Evolutionary conservation across 2,113 vertebrate species (phyloP).

Genomic region (Trematomus loennbergii): DNA sequence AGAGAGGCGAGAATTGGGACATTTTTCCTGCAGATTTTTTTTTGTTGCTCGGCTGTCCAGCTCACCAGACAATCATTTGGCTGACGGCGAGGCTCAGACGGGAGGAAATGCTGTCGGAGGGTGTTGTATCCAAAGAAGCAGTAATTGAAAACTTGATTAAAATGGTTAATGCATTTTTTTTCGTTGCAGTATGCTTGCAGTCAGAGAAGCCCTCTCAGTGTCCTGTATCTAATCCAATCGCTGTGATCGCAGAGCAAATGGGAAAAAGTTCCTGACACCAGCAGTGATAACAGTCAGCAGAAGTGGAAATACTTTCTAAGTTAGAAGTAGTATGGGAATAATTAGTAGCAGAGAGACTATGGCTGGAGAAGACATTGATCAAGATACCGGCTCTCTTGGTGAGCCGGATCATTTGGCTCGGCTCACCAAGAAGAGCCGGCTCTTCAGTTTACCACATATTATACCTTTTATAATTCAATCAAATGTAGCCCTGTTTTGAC

Average conservation of each 20-base stretch:
- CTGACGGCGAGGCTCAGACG: conserved; percentile 31
- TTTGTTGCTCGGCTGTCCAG: conserved; percentile 39
- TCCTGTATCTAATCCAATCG: conserved; percentile 24
- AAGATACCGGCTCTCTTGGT: too few relatives aligned
- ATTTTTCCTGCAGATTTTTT: conserved; percentile 61
- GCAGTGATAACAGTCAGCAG: not conserved
- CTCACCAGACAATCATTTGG: conserved; percentile 52
- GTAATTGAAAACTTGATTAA: conserved; percentile 71
- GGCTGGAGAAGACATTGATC: too few relatives aligned
- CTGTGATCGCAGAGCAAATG: not conserved
- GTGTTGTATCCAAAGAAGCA: conserved; percentile 13
- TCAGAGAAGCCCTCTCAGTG: conserved; percentile 14
- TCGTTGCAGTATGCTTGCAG: conserved; percentile 9
- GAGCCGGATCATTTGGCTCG: too few relatives aligned
- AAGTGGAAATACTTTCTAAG: too few relatives aligned
- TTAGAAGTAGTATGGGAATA: too few relatives aligned
- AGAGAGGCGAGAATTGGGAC: conserved; percentile 49
- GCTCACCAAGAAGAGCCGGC: too few relatives aligned
- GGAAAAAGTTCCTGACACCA: not conserved
- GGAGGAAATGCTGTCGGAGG: conserved; percentile 9
- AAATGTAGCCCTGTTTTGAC: too few relatives aligned
- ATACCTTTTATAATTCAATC: too few relatives aligned
- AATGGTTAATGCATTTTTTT: conserved; percentile 41
- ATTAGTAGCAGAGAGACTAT: too few relatives aligned
- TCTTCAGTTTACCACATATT: too few relatives aligned